Evolutionary conservation across 2,113 vertebrate species (phyloP), one percentile per base, ranked within the genome.

Genomic region (Cavia aperea): DNA sequence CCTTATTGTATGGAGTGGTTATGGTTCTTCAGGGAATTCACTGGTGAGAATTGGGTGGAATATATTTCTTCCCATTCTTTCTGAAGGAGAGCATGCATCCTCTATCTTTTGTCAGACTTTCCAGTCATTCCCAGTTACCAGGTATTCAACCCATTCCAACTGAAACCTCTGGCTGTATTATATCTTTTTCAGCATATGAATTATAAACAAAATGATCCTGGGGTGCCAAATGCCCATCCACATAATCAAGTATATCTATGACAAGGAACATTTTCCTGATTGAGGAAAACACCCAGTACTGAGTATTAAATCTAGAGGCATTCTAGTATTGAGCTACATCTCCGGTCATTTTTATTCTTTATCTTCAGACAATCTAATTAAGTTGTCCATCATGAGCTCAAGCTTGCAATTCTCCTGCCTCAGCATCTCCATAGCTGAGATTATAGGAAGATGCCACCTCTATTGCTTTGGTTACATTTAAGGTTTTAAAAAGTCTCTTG

Each of bases 11-110:
- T 23, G n/a, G 19, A 70, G 9, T 87, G 36, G 5, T 84, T 68
- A 79, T 86, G 26, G 73, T 86, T 90, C n/a, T 65, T 19, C 33
- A 5, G 33, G 10, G 14, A 91, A 21, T 60, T 89, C n/a, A 70
- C 58, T 73, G 26, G n/a, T 84, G 5, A 92, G 77, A 89, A 75
- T 91, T 65, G 83, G 51, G 63, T 91, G 60, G 46, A 29, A 77
- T 88, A 19, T 95, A 94, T 92, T 89, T 13, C 65, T 77, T 54
- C 91, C 75, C 15, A 72, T 88, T 51, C 36, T 95, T 92, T 94
- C 43, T 15, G 63, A 84, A 46, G n/a, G 78, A 90, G 63, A 18
- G 19, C 24, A 62, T 46, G 19, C 24, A 73, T 49, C 46, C 72
- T 46, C 2, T 36, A 73, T 70, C 62, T 60, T 72, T 60, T 89